Evolutionary conservation across 2,797 vertebrate genomes (phyloP).

Genomic region (Falco berigora): DNA sequence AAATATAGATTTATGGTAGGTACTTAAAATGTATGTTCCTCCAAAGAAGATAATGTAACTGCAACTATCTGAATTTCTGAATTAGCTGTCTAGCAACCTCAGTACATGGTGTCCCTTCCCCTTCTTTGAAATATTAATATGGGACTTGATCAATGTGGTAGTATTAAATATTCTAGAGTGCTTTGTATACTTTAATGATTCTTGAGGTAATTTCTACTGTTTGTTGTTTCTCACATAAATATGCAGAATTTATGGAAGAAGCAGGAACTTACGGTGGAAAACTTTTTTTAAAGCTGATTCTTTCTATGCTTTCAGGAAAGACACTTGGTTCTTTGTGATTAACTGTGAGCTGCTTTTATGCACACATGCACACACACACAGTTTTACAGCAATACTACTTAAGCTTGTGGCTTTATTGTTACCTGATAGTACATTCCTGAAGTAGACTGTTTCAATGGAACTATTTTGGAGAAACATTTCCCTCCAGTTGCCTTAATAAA

Average conservation of each 20-base stretch:
- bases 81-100: neutral
- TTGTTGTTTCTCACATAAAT: neutral
- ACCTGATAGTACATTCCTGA: neutral
- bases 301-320: neutral
- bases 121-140: neutral
- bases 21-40: neutral
- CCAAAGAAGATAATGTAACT: neutral
- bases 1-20: neutral
- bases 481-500: fast-evolving
- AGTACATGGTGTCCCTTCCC: neutral
- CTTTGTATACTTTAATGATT: neutral
- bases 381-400: neutral
- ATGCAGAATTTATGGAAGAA: neutral
- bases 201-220: too few relatives aligned
- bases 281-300: neutral
- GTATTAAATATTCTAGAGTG: neutral
- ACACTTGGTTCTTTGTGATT: neutral
- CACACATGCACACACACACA: fast-evolving
- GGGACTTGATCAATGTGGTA: neutral
- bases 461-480: neutral
- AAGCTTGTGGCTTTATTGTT: neutral
- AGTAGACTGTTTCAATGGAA: neutral
- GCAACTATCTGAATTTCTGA: neutral
- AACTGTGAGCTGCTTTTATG: neutral
- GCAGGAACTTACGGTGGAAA: neutral